Conservation (phyloP, 2,888 invertebrate genomes). For the Pristionchus maxplancki region DNA sequence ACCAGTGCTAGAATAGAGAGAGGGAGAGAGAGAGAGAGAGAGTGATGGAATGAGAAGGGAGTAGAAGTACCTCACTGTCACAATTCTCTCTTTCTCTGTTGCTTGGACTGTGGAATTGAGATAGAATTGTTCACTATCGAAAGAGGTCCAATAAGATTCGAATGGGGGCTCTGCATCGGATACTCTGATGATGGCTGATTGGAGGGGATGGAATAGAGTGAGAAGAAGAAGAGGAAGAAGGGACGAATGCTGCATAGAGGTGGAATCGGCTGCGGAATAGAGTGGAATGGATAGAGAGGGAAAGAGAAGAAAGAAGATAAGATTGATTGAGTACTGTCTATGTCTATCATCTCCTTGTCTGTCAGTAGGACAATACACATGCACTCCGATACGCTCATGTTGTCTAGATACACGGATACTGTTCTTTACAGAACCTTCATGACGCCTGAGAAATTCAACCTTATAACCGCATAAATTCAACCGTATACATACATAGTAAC, state of each 20-base stretch:
- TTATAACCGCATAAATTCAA: no score
- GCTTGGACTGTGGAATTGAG: not conserved
- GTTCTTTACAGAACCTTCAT: no score
- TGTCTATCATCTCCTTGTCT: not conserved
- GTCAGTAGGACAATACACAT: not conserved
- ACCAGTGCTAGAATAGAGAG: not conserved
- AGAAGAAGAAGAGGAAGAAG: not conserved
- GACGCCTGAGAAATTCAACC: no score
- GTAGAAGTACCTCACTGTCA: slow-evolving; percentile 4
- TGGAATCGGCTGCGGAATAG: not conserved
- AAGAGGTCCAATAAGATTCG: slow-evolving; percentile 9
- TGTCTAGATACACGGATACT: no score
- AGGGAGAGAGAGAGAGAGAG: not conserved
- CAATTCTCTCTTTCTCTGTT: not conserved
- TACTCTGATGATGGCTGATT: slow-evolving; percentile 12
- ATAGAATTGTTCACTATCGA: slow-evolving; percentile 12
- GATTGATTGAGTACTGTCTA: not conserved
- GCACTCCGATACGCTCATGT: not conserved
- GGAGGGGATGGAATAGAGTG: not conserved
- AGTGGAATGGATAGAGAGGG: not conserved
- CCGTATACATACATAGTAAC: no score
- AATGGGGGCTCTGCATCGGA: not conserved
- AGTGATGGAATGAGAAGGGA: no score
- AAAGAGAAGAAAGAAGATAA: not conserved
- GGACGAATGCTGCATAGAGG: not conserved